phyloP scores from a whole-genome alignment of 1,140 invertebrate genomes.

The Euglossa dilemma region DNA sequence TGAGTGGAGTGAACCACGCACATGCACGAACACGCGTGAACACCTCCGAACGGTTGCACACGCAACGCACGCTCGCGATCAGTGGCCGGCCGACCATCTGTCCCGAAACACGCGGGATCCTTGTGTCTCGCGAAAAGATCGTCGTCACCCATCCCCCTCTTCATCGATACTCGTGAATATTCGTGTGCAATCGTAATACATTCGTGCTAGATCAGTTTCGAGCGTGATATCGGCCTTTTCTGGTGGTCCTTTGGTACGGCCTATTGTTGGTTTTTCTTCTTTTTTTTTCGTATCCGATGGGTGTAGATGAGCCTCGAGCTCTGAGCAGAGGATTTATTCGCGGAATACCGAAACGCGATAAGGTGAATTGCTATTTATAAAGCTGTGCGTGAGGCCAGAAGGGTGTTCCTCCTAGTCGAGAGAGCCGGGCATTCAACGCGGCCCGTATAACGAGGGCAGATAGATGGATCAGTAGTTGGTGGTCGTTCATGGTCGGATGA shows the following conservation, averaged over 20 bases:
- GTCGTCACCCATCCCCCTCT: not conserved
- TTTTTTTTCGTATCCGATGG: not conserved
- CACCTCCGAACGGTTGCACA: constrained; percentile 14
- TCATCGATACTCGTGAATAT: not conserved
- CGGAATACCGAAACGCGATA: constrained; percentile 34
- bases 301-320: not conserved
- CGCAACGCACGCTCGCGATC: constrained; percentile 48
- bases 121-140: constrained; percentile 15
- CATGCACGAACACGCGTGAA: constrained; percentile 41
- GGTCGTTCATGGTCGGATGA: constrained; percentile 21
- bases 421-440: not conserved
- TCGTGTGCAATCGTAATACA: not conserved
- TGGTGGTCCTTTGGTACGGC: not conserved
- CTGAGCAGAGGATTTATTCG: constrained; percentile 2
- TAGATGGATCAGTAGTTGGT: constrained; percentile 22
- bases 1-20: constrained; percentile 31
- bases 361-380: constrained; percentile 33
- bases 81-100: constrained; percentile 65
- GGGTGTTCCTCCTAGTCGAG: not conserved
- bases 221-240: too few species aligned
- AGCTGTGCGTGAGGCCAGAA: constrained; percentile 6
- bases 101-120: constrained; percentile 57
- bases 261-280: not conserved
- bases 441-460: not conserved
- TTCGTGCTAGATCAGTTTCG: not conserved